A percentile compares a stretch with the other conserved stretches of the same genome.
Conservation (phyloP, 1,140 invertebrate genomes). For the Ectropis grisescens region DNA sequence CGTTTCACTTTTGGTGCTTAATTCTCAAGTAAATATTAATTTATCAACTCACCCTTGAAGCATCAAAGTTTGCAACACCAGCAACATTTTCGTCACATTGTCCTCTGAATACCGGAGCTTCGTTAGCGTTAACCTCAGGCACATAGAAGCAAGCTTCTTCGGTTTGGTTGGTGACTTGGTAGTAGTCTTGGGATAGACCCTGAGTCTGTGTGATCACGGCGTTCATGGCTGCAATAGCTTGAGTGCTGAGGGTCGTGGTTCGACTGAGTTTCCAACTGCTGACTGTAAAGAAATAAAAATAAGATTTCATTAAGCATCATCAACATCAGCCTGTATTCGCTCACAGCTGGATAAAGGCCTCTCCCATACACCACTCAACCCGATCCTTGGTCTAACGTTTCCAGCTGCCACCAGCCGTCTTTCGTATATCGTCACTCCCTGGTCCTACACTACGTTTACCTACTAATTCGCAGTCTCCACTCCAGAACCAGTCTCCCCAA, state of each 20-base stretch:
- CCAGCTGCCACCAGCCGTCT: too few relatives aligned
- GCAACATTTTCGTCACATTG: slow-evolving; percentile 30
- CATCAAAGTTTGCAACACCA: slow-evolving; percentile 33
- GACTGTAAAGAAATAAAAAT: slow-evolving; percentile 22
- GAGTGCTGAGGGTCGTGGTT: slow-evolving; percentile 14
- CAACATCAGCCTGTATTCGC: too few relatives aligned
- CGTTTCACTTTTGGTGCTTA: too few relatives aligned
- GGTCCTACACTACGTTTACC: too few relatives aligned
- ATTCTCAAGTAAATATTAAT: too few relatives aligned
- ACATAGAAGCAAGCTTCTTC: slow-evolving; percentile 48
- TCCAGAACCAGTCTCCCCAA: too few relatives aligned
- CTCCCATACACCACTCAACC: too few relatives aligned
- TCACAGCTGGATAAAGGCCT: too few relatives aligned
- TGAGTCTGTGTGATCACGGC: slow-evolving; percentile 25
- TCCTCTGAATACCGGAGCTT: slow-evolving; percentile 33
- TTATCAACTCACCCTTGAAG: slow-evolving; percentile 28
- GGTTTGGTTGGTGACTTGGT: slow-evolving; percentile 26
- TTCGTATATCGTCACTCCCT: too few relatives aligned
- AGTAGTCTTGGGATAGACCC: slow-evolving; percentile 37
- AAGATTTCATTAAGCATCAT: too few relatives aligned
- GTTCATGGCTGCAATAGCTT: slow-evolving; percentile 23
- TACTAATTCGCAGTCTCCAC: too few relatives aligned
- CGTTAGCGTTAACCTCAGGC: slow-evolving; percentile 21
- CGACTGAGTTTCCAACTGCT: slow-evolving; percentile 51
- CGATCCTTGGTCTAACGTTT: too few relatives aligned